phyloP scores from a whole-genome alignment of 2,113 vertebrate genomes.

The Antechinus flavipes region DNA sequence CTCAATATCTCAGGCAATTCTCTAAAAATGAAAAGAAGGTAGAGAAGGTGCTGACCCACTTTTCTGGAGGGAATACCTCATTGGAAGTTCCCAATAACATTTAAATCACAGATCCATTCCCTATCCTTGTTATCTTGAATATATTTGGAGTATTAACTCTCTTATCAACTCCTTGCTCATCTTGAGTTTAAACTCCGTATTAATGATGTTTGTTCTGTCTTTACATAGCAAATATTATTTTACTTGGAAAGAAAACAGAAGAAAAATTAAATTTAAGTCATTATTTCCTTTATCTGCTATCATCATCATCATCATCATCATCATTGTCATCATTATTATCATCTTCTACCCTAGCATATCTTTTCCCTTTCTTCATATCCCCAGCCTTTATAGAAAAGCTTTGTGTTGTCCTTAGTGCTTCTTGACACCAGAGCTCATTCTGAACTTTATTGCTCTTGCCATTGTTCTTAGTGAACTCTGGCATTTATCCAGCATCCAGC shows the following conservation, averaged over 20 bases:
- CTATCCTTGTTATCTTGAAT: not conserved
- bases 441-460: not conserved
- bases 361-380: constrained; percentile 17
- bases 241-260: constrained; percentile 50
- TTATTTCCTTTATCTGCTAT: constrained; percentile 32
- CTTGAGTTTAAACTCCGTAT: constrained; percentile 31
- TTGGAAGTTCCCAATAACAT: not conserved
- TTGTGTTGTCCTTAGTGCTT: not conserved
- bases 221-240: constrained; percentile 35
- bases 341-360: not conserved
- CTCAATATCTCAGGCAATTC: not conserved
- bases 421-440: not conserved
- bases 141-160: not conserved
- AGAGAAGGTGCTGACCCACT: not conserved
- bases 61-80: not conserved
- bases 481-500: not conserved
- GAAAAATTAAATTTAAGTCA: constrained; percentile 22
- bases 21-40: not conserved
- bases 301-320: constrained; percentile 29
- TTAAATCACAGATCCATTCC: not conserved
- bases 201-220: constrained; percentile 42
- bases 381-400: not conserved
- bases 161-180: constrained; percentile 9
- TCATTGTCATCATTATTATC: constrained; percentile 26
- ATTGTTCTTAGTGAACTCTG: not conserved